Conservation (phyloP, 1,140 invertebrate species). For the Hermetia illucens region DNA sequence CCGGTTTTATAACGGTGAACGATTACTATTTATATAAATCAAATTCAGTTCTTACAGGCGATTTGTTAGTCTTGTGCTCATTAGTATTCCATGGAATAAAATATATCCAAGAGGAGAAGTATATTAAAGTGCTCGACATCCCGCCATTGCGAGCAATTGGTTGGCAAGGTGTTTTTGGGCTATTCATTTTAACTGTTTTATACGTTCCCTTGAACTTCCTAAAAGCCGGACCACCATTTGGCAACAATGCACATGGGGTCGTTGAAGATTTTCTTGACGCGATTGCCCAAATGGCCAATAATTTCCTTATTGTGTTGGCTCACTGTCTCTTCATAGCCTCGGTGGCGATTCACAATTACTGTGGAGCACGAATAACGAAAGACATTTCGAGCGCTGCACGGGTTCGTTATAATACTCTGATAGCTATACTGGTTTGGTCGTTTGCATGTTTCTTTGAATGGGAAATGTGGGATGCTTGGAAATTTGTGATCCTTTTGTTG, state of each 20-base stretch:
- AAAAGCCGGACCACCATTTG: slow-evolving; percentile 55
- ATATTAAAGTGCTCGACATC: slow-evolving; percentile 65
- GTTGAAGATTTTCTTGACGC: slow-evolving; percentile 80
- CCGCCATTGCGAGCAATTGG: slow-evolving; percentile 66
- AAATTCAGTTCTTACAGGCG: slow-evolving; percentile 82
- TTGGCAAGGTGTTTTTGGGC: slow-evolving; percentile 88
- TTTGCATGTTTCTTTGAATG: slow-evolving; percentile 58
- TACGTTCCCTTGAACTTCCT: slow-evolving; percentile 80
- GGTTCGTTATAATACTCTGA: slow-evolving; percentile 81
- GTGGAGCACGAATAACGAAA: slow-evolving; percentile 91
- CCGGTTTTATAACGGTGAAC: slow-evolving; percentile 67
- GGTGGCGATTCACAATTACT: slow-evolving; percentile 94
- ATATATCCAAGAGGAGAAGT: slow-evolving; percentile 93
- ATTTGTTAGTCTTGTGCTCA: slow-evolving; percentile 81
- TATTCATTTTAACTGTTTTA: slow-evolving; percentile 53
- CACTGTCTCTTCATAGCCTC: slow-evolving; percentile 69
- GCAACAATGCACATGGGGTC: slow-evolving; percentile 56
- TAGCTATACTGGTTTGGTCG: slow-evolving; percentile 82
- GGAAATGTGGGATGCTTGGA: slow-evolving; percentile 68
- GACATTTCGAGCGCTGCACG: slow-evolving; percentile 83
- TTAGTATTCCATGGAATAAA: slow-evolving; percentile 82
- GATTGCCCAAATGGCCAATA: slow-evolving; percentile 57
- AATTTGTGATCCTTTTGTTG: slow-evolving; percentile 59
- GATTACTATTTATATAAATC: slow-evolving; percentile 49
- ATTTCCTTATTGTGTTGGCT: slow-evolving; percentile 27